Conservation (phyloP, 2,888 invertebrate genomes). For the Sarcophaga subvicina region DNA sequence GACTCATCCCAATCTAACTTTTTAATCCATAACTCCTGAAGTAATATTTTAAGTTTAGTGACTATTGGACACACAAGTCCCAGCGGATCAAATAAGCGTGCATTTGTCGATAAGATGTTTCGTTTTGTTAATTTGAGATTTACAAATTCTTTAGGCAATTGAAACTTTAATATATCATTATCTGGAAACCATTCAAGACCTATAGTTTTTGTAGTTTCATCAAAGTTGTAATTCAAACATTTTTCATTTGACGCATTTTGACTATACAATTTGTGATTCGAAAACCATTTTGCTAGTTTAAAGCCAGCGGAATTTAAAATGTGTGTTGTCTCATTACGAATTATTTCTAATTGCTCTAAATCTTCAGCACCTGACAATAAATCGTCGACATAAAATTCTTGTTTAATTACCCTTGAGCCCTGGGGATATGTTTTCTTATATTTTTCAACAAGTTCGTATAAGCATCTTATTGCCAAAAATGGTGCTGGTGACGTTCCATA, state of each 20-base stretch:
- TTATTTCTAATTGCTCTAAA: not conserved
- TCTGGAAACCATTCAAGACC: conserved; percentile 54
- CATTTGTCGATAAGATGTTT: conserved; percentile 44
- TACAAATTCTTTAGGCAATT: not conserved
- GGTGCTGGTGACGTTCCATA: conserved; percentile 37
- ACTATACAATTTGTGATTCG: conserved; percentile 16
- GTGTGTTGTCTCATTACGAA: conserved; percentile 2
- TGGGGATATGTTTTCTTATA: not conserved
- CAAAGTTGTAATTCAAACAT: not conserved
- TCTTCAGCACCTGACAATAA: conserved; percentile 29
- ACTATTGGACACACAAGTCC: conserved; percentile 39
- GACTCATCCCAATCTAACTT: conserved; percentile 41
- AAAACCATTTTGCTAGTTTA: conserved; percentile 40
- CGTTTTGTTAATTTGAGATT: conserved; percentile 37
- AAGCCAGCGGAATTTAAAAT: conserved; percentile 16
- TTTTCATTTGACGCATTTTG: not conserved
- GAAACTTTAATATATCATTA: conserved; percentile 10
- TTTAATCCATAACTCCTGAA: conserved; percentile 47
- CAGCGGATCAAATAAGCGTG: conserved; percentile 40
- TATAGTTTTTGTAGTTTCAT: conserved; percentile 29
- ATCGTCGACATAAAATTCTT: conserved; percentile 69
- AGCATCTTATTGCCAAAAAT: conserved; percentile 19
- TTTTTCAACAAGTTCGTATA: conserved; percentile 6
- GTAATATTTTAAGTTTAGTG: conserved; percentile 41
- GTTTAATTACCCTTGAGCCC: conserved; percentile 9